Evolutionary conservation across 2,797 vertebrate genomes (phyloP).

Genomic region (Apodemus agrarius): DNA sequence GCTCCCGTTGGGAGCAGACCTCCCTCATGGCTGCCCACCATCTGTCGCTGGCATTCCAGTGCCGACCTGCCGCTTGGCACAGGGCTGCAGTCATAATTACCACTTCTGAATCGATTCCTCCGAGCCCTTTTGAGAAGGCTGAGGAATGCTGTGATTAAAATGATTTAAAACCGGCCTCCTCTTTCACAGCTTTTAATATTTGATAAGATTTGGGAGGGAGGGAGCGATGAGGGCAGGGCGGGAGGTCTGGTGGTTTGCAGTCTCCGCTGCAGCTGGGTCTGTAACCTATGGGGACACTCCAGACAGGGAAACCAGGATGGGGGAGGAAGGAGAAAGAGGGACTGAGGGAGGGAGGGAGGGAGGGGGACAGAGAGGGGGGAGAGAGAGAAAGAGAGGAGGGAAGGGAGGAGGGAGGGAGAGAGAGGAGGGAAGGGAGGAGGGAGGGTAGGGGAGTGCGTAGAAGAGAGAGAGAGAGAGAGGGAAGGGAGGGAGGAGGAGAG

Average conservation of each 20-base stretch:
- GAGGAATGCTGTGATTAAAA: constrained; percentile 79
- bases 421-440: background rate
- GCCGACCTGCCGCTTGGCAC: constrained; percentile 57
- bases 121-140: constrained; percentile 75
- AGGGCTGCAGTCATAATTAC: constrained; percentile 63
- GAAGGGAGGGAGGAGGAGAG: too few relatives aligned
- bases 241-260: constrained; percentile 22
- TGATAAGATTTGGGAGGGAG: constrained; percentile 69
- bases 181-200: constrained; percentile 79
- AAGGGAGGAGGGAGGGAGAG: background rate
- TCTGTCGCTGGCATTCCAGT: constrained; percentile 61
- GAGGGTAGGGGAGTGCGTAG: too few relatives aligned
- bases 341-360: background rate
- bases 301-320: background rate
- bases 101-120: constrained; percentile 74
- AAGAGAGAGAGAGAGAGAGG: background rate
- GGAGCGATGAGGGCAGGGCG: constrained; percentile 41
- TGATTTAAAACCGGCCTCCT: constrained; percentile 77
- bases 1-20: background rate
- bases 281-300: background rate
- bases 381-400: fast-evolving
- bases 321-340: fast-evolving
- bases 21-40: constrained; percentile 47
- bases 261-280: background rate
- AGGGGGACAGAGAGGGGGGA: too few relatives aligned